Percentiles rank a stretch among this genome's conserved stretches.
Conservation (phyloP, 2,113 vertebrate genomes). For the Hypomesus transpacificus region DNA sequence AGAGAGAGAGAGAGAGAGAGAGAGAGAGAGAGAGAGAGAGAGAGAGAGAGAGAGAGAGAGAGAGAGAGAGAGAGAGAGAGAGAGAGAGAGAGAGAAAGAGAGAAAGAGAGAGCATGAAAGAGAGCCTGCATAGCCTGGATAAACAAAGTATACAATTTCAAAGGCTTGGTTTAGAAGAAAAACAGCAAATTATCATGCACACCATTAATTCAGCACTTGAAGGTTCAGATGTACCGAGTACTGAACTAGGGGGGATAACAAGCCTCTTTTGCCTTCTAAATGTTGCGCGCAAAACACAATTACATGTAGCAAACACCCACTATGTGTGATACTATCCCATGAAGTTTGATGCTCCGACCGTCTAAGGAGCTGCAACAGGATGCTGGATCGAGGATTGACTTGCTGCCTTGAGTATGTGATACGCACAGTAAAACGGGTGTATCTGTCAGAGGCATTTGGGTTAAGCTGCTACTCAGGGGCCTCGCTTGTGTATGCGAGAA, state of each 20-base stretch:
- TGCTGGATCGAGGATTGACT: constrained; percentile 2
- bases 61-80: not conserved
- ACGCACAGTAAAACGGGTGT: not conserved
- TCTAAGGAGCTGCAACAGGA: not conserved
- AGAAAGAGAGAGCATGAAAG: not conserved
- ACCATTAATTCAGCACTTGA: constrained; percentile 1
- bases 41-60: not conserved
- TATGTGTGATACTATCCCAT: constrained; percentile 9
- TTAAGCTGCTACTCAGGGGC: constrained; percentile 3
- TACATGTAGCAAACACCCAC: not conserved
- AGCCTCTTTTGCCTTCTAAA: not conserved
- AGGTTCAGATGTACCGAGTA: not conserved
- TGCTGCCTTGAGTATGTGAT: constrained; percentile 1
- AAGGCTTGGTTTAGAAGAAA: not conserved
- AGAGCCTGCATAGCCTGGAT: not conserved
- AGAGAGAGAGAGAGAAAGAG: not conserved
- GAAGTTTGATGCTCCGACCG: not conserved
- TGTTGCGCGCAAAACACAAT: constrained; percentile 7
- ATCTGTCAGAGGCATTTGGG: constrained; percentile 13
- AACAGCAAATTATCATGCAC: not conserved
- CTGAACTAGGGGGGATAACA: constrained; percentile 1
- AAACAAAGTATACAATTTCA: constrained; percentile 16
- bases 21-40: not conserved
- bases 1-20: not conserved
- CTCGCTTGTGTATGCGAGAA: constrained; percentile 8